phyloP scores from a whole-genome alignment of 2,797 vertebrate species.

The Psittacula derbiana region DNA sequence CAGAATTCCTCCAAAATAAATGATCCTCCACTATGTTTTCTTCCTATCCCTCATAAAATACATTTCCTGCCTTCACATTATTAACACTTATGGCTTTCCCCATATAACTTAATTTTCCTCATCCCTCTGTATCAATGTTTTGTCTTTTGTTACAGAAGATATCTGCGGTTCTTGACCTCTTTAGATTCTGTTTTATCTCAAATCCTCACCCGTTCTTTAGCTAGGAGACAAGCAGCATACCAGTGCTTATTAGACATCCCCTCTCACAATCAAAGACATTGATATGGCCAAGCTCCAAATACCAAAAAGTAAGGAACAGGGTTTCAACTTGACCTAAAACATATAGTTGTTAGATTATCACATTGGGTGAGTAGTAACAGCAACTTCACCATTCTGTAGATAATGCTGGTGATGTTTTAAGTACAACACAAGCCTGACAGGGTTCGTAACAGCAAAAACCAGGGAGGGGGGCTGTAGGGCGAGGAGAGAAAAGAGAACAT shows the following conservation, averaged over 20 bases:
- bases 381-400: background rate
- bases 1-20: background rate
- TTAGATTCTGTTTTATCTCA: background rate
- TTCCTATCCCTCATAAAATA: background rate
- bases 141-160: background rate
- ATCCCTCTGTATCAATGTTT: background rate
- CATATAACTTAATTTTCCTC: background rate
- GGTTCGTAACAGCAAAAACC: background rate
- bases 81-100: background rate
- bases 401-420: background rate
- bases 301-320: background rate
- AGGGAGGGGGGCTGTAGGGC: fast-evolving
- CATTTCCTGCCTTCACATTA: background rate
- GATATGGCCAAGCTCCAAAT: background rate
- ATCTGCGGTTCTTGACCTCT: background rate
- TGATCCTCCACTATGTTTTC: background rate
- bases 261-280: background rate
- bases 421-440: background rate
- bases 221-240: background rate
- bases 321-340: background rate
- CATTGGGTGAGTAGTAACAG: background rate
- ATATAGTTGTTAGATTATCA: background rate
- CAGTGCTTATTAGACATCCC: background rate
- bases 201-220: background rate
- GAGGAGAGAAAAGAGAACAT: background rate